Base-by-base conservation (phyloP, 2,113 vertebrate genomes). In the Dromaius novaehollandiae region DNA sequence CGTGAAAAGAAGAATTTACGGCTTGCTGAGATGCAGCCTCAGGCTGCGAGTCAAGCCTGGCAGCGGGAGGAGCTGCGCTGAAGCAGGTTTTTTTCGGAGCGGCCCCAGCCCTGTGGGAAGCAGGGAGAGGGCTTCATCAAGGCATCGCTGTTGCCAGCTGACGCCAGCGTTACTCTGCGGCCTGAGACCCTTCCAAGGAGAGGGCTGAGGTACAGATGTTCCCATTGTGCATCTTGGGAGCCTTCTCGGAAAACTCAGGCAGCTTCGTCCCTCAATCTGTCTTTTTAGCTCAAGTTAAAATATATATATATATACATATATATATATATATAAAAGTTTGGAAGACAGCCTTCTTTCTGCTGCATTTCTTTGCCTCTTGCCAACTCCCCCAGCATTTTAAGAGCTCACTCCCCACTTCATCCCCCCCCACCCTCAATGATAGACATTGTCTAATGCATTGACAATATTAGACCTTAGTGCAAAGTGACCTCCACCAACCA, bases 171-270 rank as follows among this genome's bases (percentile, higher is more conserved):
- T 8, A 0, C 95, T 96, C 93, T 97, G 96, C 16, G 95, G 96
- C 96, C 96, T 76, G 82, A 97, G 97, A 88, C 85, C 94, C 96
- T 96, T 98, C 98, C 97, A 97, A 95, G 93, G 93, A 36, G 69
- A 63, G 42, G 84, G 93, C 90, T 24, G 53, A 82, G 88, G 91
- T 46, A 98, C 97, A 98, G 95, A 98, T 97, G 97, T 96, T 96
- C 95, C 96, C 95, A 97, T 97, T 98, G 96, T 98, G 84, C 76
- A 53, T 95, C 80, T 96, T 91, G 90, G 96, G 93, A 97, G 95
- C 86, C 96, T 97, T 95, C 96, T 97, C n/a, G 89, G 96, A 97
- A 97, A 97, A 96, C 93, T 95, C 89, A 92, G 78, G 84, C 92
- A 68, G 94, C 90, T 93, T 92, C 65, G 0, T n/a, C 93, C 81